phyloP scores from a whole-genome alignment of 2,797 vertebrate species.

The Onychomys torridus region DNA sequence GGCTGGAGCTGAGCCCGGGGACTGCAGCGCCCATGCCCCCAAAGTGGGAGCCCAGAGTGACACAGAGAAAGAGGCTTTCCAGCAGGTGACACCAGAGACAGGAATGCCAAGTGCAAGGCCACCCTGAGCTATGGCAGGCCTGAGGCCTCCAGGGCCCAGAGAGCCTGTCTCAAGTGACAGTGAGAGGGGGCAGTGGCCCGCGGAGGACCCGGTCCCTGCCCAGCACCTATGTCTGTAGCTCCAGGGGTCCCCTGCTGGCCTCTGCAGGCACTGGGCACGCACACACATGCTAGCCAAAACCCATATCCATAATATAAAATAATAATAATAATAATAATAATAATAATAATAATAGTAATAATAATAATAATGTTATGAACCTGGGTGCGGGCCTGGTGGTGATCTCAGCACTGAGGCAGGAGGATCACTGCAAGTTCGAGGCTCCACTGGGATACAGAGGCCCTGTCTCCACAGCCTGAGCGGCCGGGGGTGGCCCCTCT shows the following conservation, averaged over 20 bases:
- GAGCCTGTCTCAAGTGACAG: background rate
- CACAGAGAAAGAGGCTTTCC: background rate
- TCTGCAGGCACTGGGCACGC: background rate
- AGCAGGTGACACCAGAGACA: background rate
- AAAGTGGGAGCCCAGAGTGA: background rate
- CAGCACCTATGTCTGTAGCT: background rate
- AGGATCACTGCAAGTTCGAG: background rate
- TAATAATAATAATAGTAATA: background rate
- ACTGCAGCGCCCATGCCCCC: background rate
- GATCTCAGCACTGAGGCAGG: background rate
- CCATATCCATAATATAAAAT: background rate
- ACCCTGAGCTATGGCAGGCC: too few species aligned
- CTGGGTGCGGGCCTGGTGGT: background rate
- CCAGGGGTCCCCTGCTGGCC: background rate
- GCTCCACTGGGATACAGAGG: background rate
- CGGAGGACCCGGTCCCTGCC: background rate
- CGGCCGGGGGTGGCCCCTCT: too few species aligned
- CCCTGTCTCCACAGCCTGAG: background rate
- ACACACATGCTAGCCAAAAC: background rate
- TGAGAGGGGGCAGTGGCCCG: fast-evolving
- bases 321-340: background rate
- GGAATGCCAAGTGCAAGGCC: background rate
- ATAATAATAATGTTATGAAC: background rate
- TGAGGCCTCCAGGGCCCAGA: background rate
- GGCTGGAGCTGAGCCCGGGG: background rate